A percentile compares a stretch with the other conserved stretches of the same genome.
Conservation (phyloP, 2,888 invertebrate species). For the Caenorhabditis sp. region DNA sequence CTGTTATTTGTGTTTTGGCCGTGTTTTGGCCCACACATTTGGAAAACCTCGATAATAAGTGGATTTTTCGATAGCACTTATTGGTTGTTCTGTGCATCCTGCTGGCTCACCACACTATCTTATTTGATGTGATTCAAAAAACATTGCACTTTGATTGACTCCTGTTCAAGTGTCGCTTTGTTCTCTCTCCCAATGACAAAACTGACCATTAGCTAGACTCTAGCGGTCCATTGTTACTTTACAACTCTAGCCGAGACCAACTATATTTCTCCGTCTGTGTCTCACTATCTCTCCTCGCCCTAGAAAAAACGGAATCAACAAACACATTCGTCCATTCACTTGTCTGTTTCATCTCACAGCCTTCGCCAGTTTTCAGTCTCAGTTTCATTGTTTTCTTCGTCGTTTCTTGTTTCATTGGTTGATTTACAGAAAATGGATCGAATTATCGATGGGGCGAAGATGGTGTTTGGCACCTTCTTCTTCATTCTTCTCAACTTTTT, state of each 20-base stretch:
- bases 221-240: slow-evolving; percentile 32
- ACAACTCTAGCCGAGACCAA: slow-evolving; percentile 37
- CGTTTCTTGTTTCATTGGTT: not conserved
- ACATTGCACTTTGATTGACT: not conserved
- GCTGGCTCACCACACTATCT: not conserved
- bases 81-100: too few species aligned
- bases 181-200: not conserved
- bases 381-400: not conserved
- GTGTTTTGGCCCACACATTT: not conserved
- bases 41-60: too few species aligned
- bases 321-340: slow-evolving; percentile 19
- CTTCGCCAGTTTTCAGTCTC: not conserved
- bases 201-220: slow-evolving; percentile 39
- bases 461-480: slow-evolving; percentile 49
- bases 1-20: not conserved
- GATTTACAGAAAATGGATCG: slow-evolving; percentile 42
- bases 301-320: slow-evolving; percentile 22
- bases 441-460: slow-evolving; percentile 19
- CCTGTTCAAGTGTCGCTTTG: not conserved
- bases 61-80: too few species aligned
- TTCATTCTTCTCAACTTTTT: slow-evolving; percentile 63
- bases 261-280: slow-evolving; percentile 22
- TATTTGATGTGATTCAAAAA: not conserved
- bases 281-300: slow-evolving; percentile 11
- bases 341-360: slow-evolving; percentile 3